Evolutionary conservation across 2,797 vertebrate species (phyloP), one percentile per base, ranked within the genome.

Genomic region (Anabas testudineus): DNA sequence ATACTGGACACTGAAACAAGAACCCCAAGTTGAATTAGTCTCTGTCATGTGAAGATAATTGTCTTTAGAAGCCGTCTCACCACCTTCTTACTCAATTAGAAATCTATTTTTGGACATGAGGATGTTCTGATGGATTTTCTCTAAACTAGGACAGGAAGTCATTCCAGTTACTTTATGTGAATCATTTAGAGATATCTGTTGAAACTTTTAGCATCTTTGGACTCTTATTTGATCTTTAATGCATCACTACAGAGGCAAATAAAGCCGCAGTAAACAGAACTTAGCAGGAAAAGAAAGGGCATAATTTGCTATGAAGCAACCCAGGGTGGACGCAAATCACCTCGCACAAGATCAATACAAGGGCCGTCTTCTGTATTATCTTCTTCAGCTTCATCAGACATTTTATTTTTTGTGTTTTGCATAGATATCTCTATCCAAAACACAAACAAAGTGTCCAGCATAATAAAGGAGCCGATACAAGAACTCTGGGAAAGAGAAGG

Each of bases 71-170:
- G 60, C 62, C n/a, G 70, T 67, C 22, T 72, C 59, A 1, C 48
- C 47, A 28, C 30, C 55, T 53, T 69, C 74, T 80, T 60, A 37
- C 62, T 87, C 75, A 71, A 82, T 84, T 84, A 78, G 36, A 66
- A 76, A 57, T 63, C 76, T 82, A 68, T 87, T 86, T 81, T 48
- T 32, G 80, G 73, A 75, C 41, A 14, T 60, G 52, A 68, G 59
- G 72, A 69, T 55, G 75, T 67, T 80, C 51, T 45, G 66, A 78
- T 85, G 72, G 78, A 80, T 84, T 85, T 61, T 69, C 60, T 76
- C 63, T 60, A 72, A 82, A 83, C 64, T 79, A 69, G 87, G 76
- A 86, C 84, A 77, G 82, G 41, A 67, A 81, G 61, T 76, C 54
- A 19, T 57, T 60, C 48, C 74, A 65, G 58, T 71, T 63, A 63